Conservation (phyloP, 1,140 invertebrate species). For the Nilaparvata lugens region DNA sequence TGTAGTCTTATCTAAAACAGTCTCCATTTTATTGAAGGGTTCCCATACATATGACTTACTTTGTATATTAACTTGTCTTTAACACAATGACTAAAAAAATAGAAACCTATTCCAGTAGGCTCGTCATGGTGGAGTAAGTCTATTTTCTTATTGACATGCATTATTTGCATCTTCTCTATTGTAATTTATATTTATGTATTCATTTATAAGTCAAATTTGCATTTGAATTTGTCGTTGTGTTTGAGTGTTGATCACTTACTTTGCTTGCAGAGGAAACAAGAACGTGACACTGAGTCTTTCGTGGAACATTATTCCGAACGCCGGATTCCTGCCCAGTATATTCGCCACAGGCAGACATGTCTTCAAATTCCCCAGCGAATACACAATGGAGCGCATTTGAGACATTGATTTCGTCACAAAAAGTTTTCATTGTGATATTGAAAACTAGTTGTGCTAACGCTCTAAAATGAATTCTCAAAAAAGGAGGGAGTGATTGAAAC, state of each 20-base stretch:
- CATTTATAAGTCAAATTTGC: background rate
- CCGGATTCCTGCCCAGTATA: slow-evolving; percentile 83
- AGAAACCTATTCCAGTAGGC: background rate
- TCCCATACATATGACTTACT: no score
- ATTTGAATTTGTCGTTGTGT: background rate
- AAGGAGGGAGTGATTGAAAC: no score
- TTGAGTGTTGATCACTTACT: slow-evolving; percentile 7
- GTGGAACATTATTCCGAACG: slow-evolving; percentile 99
- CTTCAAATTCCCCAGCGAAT: slow-evolving; percentile 84
- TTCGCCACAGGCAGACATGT: slow-evolving; percentile 70
- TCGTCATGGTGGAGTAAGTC: no score
- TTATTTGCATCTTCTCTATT: background rate
- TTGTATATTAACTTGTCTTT: background rate
- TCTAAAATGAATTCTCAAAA: no score
- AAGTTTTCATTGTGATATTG: no score
- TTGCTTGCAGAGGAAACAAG: slow-evolving; percentile 70
- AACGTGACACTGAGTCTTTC: slow-evolving; percentile 90
- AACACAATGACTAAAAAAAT: background rate
- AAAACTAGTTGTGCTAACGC: no score
- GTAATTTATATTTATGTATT: background rate
- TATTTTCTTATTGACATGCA: background rate
- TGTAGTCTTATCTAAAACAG: no score
- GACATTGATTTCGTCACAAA: no score
- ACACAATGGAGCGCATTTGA: slow-evolving; percentile 45
- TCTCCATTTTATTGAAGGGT: no score